A percentile compares a stretch with the other conserved stretches of the same genome.
These are phyloP conservation scores for Cercopithecus petaurista DNA, from an alignment of 2,797 vertebrate species.

Conservation along the genomic window DNA sequence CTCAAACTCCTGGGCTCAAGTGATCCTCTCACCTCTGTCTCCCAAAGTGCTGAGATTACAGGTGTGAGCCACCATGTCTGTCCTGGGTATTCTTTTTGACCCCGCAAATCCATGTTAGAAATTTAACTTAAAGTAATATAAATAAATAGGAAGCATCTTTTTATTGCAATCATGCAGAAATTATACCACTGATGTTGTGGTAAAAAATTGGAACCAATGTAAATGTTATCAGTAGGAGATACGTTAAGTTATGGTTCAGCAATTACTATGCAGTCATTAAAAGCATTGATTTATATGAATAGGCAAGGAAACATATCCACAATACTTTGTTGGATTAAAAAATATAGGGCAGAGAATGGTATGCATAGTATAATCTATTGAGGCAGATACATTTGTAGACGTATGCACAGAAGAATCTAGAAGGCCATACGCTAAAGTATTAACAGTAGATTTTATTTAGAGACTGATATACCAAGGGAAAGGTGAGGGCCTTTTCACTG, in stretches of 20 bases:
- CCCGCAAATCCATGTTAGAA: neutral
- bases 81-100: slow-evolving; percentile 8
- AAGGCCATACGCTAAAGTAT: neutral
- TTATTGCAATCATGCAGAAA: neutral
- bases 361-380: neutral
- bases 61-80: neutral
- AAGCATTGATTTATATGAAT: neutral
- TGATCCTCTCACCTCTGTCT: neutral
- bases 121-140: slow-evolving; percentile 32
- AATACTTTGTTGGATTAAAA: slow-evolving; percentile 13
- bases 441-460: slow-evolving; percentile 37
- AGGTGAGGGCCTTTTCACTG: neutral
- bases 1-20: neutral
- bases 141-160: neutral
- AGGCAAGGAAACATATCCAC: neutral
- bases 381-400: neutral
- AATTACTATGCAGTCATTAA: neutral
- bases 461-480: neutral
- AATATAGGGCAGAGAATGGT: neutral
- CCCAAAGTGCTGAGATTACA: neutral
- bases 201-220: slow-evolving; percentile 1
- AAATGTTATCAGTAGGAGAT: slow-evolving; percentile 1
- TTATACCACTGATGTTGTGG: neutral
- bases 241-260: neutral
- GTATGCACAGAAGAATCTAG: neutral